Percentiles rank a stretch among this genome's conserved stretches.
Conservation (phyloP, 2,888 invertebrate species). For the Dichetophora obliterata region DNA sequence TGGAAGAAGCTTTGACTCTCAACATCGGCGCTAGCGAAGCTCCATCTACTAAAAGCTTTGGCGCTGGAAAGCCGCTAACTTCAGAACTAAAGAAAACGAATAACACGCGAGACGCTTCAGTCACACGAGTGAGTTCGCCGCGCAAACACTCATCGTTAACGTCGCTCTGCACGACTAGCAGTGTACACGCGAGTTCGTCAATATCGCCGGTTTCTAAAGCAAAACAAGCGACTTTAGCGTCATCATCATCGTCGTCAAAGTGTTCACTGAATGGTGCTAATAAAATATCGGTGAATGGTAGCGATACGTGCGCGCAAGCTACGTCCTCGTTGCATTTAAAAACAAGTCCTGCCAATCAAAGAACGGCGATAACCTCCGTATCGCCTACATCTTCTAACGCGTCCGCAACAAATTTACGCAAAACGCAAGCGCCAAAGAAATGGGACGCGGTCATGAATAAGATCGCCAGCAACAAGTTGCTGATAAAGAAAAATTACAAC, state of each 20-base stretch:
- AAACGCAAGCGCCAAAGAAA: conserved; percentile 69
- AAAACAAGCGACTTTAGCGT: conserved; percentile 45
- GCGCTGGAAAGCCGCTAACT: conserved; percentile 16
- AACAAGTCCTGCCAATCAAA: conserved; percentile 41
- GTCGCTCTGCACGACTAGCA: conserved; percentile 56
- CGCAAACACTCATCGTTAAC: conserved; percentile 62
- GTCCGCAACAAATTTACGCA: conserved; percentile 52
- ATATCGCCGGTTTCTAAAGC: conserved; percentile 43
- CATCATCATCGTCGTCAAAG: conserved; percentile 16
- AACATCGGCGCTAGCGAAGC: not conserved
- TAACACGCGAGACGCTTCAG: conserved; percentile 51
- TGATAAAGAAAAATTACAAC: conserved; percentile 78
- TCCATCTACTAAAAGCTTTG: conserved; percentile 8
- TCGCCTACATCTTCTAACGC: conserved; percentile 16
- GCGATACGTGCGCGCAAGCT: conserved; percentile 65
- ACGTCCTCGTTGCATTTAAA: conserved; percentile 31
- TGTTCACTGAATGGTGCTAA: not conserved
- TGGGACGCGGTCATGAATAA: conserved; percentile 90
- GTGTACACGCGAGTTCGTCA: conserved; percentile 46
- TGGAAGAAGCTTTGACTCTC: conserved; percentile 60
- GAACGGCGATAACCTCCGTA: conserved; percentile 39
- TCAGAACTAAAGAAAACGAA: not conserved
- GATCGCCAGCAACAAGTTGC: conserved; percentile 77
- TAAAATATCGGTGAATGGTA: conserved; percentile 71
- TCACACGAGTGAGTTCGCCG: conserved; percentile 63